These are phyloP conservation scores for Tetrao urogallus DNA, from an alignment of 2,113 vertebrate genomes.

Conservation along the genomic window DNA sequence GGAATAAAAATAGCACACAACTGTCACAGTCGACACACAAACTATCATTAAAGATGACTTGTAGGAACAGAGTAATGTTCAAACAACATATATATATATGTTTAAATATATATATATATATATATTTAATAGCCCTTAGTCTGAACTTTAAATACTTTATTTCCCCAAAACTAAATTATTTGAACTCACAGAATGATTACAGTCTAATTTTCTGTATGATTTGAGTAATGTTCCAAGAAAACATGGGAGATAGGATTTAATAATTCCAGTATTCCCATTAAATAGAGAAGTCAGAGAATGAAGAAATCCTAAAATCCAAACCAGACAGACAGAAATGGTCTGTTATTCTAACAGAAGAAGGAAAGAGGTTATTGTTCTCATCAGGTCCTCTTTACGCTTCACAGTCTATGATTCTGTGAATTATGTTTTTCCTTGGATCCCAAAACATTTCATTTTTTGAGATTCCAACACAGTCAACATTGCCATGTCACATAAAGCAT, in stretches of 20 bases:
- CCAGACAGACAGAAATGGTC: not conserved
- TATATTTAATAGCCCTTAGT: not conserved
- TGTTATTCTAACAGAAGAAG: not conserved
- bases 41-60: not conserved
- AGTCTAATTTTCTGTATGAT: not conserved
- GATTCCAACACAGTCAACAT: constrained; percentile 26
- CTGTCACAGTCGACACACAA: not conserved
- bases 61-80: not conserved
- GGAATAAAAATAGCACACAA: not conserved
- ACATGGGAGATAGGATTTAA: not conserved
- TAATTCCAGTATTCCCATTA: not conserved
- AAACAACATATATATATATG: not conserved
- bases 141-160: not conserved
- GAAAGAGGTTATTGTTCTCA: not conserved
- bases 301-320: not conserved
- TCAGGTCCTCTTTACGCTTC: not conserved
- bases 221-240: not conserved
- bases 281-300: not conserved
- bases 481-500: constrained; percentile 39
- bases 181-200: not conserved
- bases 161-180: not conserved
- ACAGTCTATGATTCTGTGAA: not conserved
- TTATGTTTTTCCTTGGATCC: not conserved
- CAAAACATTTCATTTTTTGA: not conserved
- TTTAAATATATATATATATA: not conserved